Evolutionary conservation across 2,797 vertebrate species (phyloP), one percentile per base, ranked within the genome.

Genomic region (Channallabes apus): DNA sequence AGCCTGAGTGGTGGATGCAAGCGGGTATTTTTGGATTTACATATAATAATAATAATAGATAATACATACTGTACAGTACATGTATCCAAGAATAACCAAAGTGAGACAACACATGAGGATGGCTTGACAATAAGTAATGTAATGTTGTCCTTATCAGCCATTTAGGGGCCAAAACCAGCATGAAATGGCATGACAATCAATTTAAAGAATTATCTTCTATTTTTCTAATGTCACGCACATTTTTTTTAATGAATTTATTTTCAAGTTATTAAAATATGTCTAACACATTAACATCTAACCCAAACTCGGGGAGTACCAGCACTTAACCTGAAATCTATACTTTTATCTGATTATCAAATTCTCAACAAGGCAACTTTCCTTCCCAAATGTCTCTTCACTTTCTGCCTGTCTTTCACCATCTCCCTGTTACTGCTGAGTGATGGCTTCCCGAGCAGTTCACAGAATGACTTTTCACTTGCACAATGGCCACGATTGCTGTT

Each of bases 381-480:
- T 61, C 59, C 22, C 6, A 6, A 38, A 61, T 64, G 68, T 72
- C 69, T 79, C 29, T 56, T 82, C 65, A 35, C 62, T 77, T 65
- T 85, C 58, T 76, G 54, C 38, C 68, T 69, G 20, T 86, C 75
- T 80, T 41, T 56, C 62, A 11, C 81, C 85, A 64, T 80, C 81
- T 76, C 82, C 80, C 41, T 69, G 82, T 87, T 82, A 88, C 80
- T 17, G 65, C 68, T 86, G 88, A 89, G 80, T 86, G 88, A 86
- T 86, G 84, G 86, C 85, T 77, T 86, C 68, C 56, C 32, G 87
- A 82, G 76, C 82, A 81, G 83, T 84, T 85, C 54, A 62, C 86
- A 83, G 87, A 88, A 85, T 86, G 84, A 88, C 87, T 88, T 90
- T 86, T 85, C 87, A 84, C 80, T 89, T 87, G 80, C 87, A 91